A percentile compares a stretch with the other conserved stretches of the same genome.
Evolutionary conservation across 2,888 invertebrate genomes (phyloP).

Genomic region (Altica lythri): DNA sequence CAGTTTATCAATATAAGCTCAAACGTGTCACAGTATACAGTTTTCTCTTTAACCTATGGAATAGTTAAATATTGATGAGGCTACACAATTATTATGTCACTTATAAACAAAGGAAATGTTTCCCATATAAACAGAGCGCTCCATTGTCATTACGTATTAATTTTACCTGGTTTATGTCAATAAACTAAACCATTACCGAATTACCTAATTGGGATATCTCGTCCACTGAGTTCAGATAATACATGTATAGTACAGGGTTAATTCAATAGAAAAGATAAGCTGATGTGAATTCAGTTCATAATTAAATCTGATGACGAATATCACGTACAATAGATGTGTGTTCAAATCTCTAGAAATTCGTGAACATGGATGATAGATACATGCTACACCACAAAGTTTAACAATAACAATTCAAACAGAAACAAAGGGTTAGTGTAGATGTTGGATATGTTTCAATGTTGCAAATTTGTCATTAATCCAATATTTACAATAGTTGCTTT

Average conservation of each 20-base stretch:
- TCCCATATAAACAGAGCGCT: neutral
- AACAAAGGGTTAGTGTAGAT: no score
- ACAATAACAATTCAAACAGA: neutral
- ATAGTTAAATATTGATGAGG: no score
- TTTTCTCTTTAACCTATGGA: no score
- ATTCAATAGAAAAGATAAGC: constrained; percentile 17
- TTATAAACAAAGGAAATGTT: constrained; percentile 8
- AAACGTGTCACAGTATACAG: no score
- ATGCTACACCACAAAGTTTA: neutral
- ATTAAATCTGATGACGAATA: constrained; percentile 12
- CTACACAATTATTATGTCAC: constrained; percentile 4
- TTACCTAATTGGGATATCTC: constrained; percentile 16
- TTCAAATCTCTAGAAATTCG: constrained; percentile 2
- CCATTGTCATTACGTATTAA: constrained; percentile 9
- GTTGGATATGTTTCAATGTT: no score
- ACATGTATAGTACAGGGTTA: constrained; percentile 6
- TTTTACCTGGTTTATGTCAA: constrained; percentile 11
- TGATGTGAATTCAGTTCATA: constrained; percentile 13
- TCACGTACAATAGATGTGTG: constrained; percentile 4
- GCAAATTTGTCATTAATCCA: no score
- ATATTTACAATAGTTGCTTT: no score
- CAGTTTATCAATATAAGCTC: no score
- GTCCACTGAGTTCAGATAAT: constrained; percentile 13
- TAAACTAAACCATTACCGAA: constrained; percentile 15
- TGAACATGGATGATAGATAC: neutral